Conservation (phyloP, 2,797 vertebrate genomes). For the Holocentrus rufus region DNA sequence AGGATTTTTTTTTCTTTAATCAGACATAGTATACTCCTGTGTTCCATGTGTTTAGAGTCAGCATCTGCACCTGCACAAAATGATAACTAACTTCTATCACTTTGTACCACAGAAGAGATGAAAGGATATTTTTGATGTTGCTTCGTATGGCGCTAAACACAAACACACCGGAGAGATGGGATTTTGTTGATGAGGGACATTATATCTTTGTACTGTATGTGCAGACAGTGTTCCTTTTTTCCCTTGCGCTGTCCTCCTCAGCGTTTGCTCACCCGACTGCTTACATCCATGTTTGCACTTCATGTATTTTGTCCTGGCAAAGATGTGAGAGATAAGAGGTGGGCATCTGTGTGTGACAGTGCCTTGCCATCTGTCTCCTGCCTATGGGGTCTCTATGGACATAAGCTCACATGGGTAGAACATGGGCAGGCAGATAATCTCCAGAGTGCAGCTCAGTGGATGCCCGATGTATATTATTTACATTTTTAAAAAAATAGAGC, state of each 20-base stretch:
- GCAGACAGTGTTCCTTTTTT: constrained; percentile 1
- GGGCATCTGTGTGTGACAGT: constrained; percentile 78
- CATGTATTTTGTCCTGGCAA: constrained; percentile 76
- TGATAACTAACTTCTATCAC: constrained; percentile 4
- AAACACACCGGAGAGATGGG: neutral
- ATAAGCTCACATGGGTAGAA: constrained; percentile 75
- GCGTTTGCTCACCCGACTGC: constrained; percentile 39
- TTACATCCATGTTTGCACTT: constrained; percentile 56
- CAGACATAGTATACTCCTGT: no score
- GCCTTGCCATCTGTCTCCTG: constrained; percentile 78
- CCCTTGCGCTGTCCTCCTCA: constrained; percentile 14
- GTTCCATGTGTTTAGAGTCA: neutral
- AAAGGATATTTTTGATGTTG: neutral
- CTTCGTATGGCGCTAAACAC: constrained; percentile 6
- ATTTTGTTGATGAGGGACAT: constrained; percentile 39
- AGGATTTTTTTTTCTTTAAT: no score
- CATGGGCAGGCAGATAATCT: constrained; percentile 60
- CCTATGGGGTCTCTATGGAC: constrained; percentile 79
- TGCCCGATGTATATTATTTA: constrained; percentile 4
- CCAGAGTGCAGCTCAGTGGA: constrained; percentile 46
- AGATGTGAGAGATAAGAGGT: constrained; percentile 73
- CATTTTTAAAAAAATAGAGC: neutral
- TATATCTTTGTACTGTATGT: neutral
- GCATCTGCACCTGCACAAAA: neutral
- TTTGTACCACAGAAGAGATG: constrained; percentile 8